A percentile compares a stretch with the other conserved stretches of the same genome.
Conservation (phyloP, 1,140 invertebrate genomes). For the Adelges cooleyi region DNA sequence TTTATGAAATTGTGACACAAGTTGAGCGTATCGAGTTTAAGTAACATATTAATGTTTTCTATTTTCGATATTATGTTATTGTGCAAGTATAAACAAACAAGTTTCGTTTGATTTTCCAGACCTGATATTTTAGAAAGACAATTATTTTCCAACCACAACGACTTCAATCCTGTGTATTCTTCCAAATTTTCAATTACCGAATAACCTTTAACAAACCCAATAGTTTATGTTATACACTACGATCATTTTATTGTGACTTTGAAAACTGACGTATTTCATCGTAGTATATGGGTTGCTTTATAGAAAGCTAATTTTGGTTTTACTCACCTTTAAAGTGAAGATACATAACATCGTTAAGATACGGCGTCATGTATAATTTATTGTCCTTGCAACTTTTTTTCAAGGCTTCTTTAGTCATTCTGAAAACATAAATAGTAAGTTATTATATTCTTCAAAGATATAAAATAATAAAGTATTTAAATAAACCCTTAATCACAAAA, state of each 20-base stretch:
- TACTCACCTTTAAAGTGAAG: conserved; percentile 76
- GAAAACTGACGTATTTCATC: too few relatives aligned
- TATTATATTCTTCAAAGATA: too few relatives aligned
- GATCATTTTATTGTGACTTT: too few relatives aligned
- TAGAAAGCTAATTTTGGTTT: background rate
- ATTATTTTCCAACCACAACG: conserved; percentile 87
- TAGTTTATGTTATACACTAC: too few relatives aligned
- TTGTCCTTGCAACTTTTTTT: conserved; percentile 70
- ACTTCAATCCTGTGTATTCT: conserved; percentile 82
- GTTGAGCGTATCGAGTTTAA: conserved; percentile 69
- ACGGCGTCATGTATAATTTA: conserved; percentile 75
- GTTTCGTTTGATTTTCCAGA: conserved; percentile 58
- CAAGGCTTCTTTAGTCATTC: conserved; percentile 47
- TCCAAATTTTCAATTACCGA: conserved; percentile 84
- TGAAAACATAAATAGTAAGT: too few relatives aligned
- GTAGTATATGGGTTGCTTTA: too few relatives aligned
- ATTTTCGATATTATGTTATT: conserved; percentile 78
- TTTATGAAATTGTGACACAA: conserved; percentile 71
- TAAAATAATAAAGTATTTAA: too few relatives aligned
- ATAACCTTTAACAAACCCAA: conserved; percentile 61
- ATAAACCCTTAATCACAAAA: too few relatives aligned
- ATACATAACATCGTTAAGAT: conserved; percentile 87
- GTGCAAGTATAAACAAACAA: conserved; percentile 76
- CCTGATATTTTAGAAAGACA: conserved; percentile 77
- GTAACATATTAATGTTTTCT: conserved; percentile 65